phyloP scores from a whole-genome alignment of 2,113 vertebrate genomes.

The Podarcis raffonei region DNA sequence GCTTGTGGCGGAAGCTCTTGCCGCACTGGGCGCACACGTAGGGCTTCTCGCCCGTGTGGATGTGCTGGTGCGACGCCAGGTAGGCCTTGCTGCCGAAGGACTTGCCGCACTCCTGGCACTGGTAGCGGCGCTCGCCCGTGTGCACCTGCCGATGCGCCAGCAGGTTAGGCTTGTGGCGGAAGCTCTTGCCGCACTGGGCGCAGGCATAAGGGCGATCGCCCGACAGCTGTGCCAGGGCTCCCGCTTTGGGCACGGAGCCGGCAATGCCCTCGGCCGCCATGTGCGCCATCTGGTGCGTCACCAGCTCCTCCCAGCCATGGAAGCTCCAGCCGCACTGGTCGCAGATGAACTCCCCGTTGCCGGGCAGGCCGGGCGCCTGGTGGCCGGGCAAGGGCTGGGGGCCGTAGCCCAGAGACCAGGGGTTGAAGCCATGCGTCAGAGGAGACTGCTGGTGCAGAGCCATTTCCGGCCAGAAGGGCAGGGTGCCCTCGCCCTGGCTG shows the following conservation, averaged over 20 bases:
- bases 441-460: slow-evolving; percentile 9
- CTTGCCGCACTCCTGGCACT: slow-evolving; percentile 32
- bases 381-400: neutral
- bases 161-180: slow-evolving; percentile 30
- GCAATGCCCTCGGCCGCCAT: slow-evolving; percentile 55
- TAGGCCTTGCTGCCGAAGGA: slow-evolving; percentile 23
- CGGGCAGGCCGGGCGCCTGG: slow-evolving; percentile 28
- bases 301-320: slow-evolving; percentile 69
- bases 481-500: slow-evolving; percentile 15
- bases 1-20: slow-evolving; percentile 30
- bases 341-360: slow-evolving; percentile 64
- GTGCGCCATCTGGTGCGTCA: slow-evolving; percentile 66
- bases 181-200: slow-evolving; percentile 18
- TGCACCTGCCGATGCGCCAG: slow-evolving; percentile 63
- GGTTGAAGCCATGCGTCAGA: neutral
- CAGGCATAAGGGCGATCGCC: slow-evolving; percentile 8
- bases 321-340: slow-evolving; percentile 70
- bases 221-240: slow-evolving; percentile 26
- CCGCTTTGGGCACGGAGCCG: neutral
- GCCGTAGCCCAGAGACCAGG: neutral
- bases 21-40: slow-evolving; percentile 25
- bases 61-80: slow-evolving; percentile 30
- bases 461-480: slow-evolving; percentile 26
- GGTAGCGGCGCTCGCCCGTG: slow-evolving; percentile 22
- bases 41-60: slow-evolving; percentile 25